Evolutionary conservation across 1,140 invertebrate genomes (phyloP), one percentile per base, ranked within the genome.

Genomic region (Hycleus cichorii): DNA sequence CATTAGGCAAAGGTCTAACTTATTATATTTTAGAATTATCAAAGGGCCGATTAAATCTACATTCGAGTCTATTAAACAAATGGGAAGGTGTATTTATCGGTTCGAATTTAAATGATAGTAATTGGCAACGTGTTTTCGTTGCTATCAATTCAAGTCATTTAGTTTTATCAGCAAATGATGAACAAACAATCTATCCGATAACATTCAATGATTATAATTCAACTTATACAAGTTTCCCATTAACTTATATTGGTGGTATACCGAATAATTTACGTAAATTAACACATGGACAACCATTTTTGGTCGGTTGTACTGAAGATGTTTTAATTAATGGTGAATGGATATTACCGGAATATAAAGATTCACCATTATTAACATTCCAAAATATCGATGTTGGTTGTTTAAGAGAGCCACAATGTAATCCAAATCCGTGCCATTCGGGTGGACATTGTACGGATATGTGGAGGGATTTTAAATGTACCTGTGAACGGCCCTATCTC

Each of bases 231-330:
- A 89, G 87, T 42, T 93, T 92, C 69, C 87, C 88, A 1, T 81
- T 81, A 5, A 91, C 90, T 2, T 88, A 88, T 62, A 78, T 92
- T 7, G 89, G 90, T 12, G 87, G 87, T 0, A 86, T 86, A 9
- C 84, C 85, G 45, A 81, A 70, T 24, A 85, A 85, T 58, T 74
- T 88, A 25, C 75, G 80, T 9, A 82, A 83, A 61, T 74, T 89
- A 40, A 81, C 85, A 0, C 85, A 88, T 63, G 83, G 83, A 3
- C 83, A 86, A 0, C 82, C 85, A 26, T 86, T 81, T 60, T 92
- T 93, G 72, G 86, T 93, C 11, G 94, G 94, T 3, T 97, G 95
- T 72, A 87, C 93, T 72, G 88, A 95, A 73, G 93, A 97, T 72
- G 84, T 95, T 6, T 80, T 86, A 25, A 86, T 96, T 26, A 94